Conservation (phyloP, 2,113 vertebrate genomes). For the Paracanthobrama guichenoti region DNA sequence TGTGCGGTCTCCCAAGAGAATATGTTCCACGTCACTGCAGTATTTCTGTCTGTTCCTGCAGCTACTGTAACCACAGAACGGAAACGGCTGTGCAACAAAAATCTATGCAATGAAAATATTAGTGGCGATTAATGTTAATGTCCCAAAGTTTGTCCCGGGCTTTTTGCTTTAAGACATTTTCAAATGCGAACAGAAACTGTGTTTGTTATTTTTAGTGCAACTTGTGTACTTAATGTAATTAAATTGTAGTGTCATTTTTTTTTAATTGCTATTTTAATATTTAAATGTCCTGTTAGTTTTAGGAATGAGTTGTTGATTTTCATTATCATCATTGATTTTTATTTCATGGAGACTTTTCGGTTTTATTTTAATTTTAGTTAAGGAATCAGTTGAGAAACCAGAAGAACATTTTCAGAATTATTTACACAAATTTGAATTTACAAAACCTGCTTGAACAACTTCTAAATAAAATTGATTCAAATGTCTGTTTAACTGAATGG, state of each 20-base stretch:
- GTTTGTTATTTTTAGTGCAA: background rate
- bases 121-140: conserved; percentile 1
- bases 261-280: background rate
- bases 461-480: background rate
- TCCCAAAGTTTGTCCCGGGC: background rate
- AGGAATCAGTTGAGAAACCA: background rate
- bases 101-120: background rate
- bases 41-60: conserved; percentile 24
- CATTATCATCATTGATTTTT: background rate
- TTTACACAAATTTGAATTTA: background rate
- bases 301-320: background rate
- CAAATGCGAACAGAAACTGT: background rate
- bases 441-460: background rate
- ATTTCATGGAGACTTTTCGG: background rate
- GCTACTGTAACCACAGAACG: background rate
- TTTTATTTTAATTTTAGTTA: background rate
- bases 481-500: background rate
- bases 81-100: conserved; percentile 13
- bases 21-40: conserved; percentile 39
- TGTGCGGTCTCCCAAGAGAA: conserved; percentile 22
- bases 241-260: background rate
- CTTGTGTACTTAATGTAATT: no score
- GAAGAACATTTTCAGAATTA: background rate
- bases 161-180: background rate
- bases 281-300: background rate